Evolutionary conservation across 92 coral and sea anemone genomes (phyloP).

Genomic region (Desmophyllum pertusum): DNA sequence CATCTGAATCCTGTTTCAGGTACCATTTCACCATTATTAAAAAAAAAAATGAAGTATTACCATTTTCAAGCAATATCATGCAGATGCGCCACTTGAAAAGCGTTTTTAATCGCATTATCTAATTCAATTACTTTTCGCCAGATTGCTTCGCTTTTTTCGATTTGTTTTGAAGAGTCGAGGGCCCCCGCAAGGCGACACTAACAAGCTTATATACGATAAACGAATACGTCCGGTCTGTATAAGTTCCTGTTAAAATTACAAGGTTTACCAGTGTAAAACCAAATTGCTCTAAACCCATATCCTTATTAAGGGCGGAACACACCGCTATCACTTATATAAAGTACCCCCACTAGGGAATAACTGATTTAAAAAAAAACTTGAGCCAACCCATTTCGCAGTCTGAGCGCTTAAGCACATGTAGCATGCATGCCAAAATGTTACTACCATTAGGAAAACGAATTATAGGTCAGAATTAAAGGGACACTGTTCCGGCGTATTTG

Average conservation of each 20-base stretch:
- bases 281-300: not conserved
- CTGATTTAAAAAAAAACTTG: not conserved
- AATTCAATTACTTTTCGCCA: not conserved
- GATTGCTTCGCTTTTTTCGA: not conserved
- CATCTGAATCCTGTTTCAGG: not conserved
- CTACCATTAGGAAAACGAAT: not conserved
- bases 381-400: not conserved
- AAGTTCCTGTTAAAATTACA: not conserved
- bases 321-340: no score
- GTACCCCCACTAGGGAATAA: not conserved
- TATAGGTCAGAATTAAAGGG: not conserved
- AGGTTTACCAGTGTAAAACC: not conserved
- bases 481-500: no score
- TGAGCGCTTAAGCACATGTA: no score
- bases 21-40: no score
- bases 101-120: not conserved
- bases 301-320: no score
- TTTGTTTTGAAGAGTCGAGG: not conserved
- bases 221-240: not conserved
- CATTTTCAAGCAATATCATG: not conserved
- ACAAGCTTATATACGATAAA: not conserved
- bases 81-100: not conserved
- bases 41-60: no score
- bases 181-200: not conserved
- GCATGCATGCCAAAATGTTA: not conserved